Base-by-base conservation (phyloP, 2,113 vertebrate species). In the Eulemur macaco region DNA sequence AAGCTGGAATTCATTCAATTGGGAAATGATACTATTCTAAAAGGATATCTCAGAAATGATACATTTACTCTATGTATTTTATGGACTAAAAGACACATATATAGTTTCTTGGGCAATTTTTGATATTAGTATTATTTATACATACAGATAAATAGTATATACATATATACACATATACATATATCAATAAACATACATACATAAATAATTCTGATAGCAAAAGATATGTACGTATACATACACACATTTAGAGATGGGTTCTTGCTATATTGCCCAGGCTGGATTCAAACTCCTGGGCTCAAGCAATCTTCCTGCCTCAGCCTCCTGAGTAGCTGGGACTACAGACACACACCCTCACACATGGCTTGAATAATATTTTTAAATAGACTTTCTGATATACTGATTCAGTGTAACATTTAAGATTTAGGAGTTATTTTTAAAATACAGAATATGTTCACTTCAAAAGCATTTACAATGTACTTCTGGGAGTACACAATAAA, bases 1-100 rank as follows among this genome's bases (percentile, higher is more conserved):
- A 34, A 88, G 58, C 27, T 77, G 52, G n/a, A 94, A 93, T 54
- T 68, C 34, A 54, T 56, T 77, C 58, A 73, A 34, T 0, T 90
- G 78, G 54, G 47, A 91, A 96, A 80, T 74, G 68, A 92, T 6
- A n/a, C 34, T 78, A 21, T 71, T 94, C n/a, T 91, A 71, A 86
- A 60, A 68, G 31, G 85, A 93, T 77, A 82, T 47, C 18, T 81
- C 27, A 86, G 50, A 91, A 96, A 84, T 52, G 39, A 85, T 13
- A 18, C 34, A 78, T 91, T 86, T 73, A 91, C 4, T 29, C 82
- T 54, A 54, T 63, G 4, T 37, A 42, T 56, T 63, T 73, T 66
- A 74, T 83, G n/a, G 47, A 7, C 47, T 78, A n/a, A 95, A 42
- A 93, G 37, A 58, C 39, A 71, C n/a, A 78, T 6, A 23, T 47